Percentiles rank a stretch among this genome's conserved stretches.
Conservation (phyloP, 2,113 vertebrate genomes). For the Sus scrofa region DNA sequence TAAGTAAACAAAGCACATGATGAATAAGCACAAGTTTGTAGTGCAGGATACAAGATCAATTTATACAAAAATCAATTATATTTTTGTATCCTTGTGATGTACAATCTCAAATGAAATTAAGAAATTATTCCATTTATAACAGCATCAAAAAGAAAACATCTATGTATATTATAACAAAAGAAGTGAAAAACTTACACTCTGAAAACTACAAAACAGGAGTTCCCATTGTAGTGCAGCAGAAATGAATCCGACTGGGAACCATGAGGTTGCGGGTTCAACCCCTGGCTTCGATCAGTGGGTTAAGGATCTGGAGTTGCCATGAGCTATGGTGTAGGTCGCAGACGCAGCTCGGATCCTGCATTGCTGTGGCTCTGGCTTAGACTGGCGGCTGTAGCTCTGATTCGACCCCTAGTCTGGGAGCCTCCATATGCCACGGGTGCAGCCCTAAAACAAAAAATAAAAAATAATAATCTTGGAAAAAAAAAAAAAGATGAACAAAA, state of each 20-base stretch:
- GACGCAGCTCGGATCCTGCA: no score
- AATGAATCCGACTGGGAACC: no score
- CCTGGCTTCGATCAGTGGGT: no score
- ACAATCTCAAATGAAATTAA: background rate
- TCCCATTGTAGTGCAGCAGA: no score
- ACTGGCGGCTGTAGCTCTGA: no score
- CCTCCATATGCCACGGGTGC: no score
- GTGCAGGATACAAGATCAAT: background rate
- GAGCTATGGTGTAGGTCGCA: no score
- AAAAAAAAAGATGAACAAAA: background rate
- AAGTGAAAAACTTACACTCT: background rate
- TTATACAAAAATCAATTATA: background rate
- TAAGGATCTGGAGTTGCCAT: no score
- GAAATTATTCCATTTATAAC: background rate
- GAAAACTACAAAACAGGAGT: background rate
- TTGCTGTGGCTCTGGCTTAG: no score
- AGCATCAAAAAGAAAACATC: background rate
- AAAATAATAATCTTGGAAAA: background rate
- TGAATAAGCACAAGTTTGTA: background rate
- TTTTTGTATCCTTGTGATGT: background rate
- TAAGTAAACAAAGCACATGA: slow-evolving; percentile 3
- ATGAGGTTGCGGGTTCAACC: no score
- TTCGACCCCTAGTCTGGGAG: no score
- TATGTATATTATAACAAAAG: slow-evolving; percentile 25
- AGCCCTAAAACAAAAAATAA: no score